Conservation (phyloP, 2,797 vertebrate species). For the Channallabes apus region DNA sequence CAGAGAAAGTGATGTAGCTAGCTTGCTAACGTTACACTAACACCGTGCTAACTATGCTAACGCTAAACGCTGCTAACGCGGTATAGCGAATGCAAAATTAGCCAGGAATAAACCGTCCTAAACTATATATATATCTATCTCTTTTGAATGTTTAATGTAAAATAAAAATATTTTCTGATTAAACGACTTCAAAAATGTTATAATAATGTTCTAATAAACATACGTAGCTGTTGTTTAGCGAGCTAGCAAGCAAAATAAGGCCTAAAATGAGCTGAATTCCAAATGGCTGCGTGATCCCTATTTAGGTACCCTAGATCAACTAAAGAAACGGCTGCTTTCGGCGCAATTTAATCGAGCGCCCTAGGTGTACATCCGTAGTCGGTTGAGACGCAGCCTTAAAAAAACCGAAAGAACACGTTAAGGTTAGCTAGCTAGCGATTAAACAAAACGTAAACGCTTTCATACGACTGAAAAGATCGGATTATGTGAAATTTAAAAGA, state of each 20-base stretch:
- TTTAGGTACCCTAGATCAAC: not conserved
- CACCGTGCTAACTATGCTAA: not conserved
- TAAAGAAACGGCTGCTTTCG: not conserved
- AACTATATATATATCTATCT: not conserved
- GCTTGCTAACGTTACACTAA: not conserved
- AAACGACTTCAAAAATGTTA: not conserved
- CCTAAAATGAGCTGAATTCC: not conserved
- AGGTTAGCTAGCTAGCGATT: slow-evolving; percentile 4
- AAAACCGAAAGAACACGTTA: not conserved
- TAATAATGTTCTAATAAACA: not conserved
- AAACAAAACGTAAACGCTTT: not conserved
- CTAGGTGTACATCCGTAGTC: not conserved
- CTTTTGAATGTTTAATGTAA: not conserved
- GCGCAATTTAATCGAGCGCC: not conserved
- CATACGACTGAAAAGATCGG: no score
- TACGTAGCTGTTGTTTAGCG: not conserved
- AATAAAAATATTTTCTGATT: not conserved
- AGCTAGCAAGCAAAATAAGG: slow-evolving; percentile 6
- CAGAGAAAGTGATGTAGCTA: not conserved
- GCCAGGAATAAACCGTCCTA: not conserved
- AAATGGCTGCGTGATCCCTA: not conserved
- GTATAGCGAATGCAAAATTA: not conserved
- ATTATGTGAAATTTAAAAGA: not conserved
- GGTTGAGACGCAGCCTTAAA: not conserved
- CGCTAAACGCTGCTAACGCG: not conserved